Base-by-base conservation (phyloP, 2,797 vertebrate species). In the Argentina silus region DNA sequence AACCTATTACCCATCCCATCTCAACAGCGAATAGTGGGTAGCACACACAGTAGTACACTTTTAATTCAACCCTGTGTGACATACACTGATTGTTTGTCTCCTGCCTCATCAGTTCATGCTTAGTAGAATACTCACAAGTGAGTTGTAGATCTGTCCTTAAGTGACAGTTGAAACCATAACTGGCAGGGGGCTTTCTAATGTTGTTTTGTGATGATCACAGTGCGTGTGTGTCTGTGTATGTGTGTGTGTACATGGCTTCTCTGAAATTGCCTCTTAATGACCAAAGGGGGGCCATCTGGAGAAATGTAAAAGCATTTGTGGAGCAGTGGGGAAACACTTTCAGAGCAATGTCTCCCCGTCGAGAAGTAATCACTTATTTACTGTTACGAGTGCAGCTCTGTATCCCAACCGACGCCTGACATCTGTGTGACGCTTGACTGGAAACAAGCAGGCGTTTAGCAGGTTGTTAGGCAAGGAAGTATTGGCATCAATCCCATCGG, bases 251-350 rank as follows among this genome's bases (percentile, higher is more conserved):
- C 23, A 21, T 59, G 15, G 27, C 27, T 36, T 36, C 27, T 36
- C 27, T 36, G 27, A 36, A 36, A 36, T 36, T 36, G 27, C 45
- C 47, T 36, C 68, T 57, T 83, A 77, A 83, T 75, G 64, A 73
- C 76, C 60, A 43, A 43, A 63, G n/a, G 48, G 14, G 23, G 53
- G 53, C 76, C 75, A 77, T 74, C 75, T 56, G 36, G 66, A 70
- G 74, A 65, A 81, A 78, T 78, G 65, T 15, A 17, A 72, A 47
- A 67, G 73, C 56, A 17, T 69, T 75, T 75, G 72, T 69, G 42
- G 9, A 44, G 12, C 64, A 48, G 44, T 44, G 11, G 3, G 9
- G 63, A 66, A 17, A 8, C 44, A 10, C 45, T 47, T 45, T 66
- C 9, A 36, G 23, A 53, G 50, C 43, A 10, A 68, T 17, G 51